Base-by-base conservation (phyloP, 2,888 invertebrate species). In the Odontomyia ornata region DNA sequence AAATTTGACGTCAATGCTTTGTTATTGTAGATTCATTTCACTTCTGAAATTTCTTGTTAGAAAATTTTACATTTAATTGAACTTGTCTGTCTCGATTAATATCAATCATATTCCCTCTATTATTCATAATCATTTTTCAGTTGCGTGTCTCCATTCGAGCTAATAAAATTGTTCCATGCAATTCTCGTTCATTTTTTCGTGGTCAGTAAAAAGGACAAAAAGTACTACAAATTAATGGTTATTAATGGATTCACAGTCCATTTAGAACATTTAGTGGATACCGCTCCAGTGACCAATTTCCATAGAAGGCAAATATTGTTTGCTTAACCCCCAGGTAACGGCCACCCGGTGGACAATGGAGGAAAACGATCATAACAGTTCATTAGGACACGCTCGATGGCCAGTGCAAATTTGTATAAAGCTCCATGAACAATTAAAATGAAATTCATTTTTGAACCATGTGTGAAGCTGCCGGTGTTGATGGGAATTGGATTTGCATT, bases 401-500 rank as follows among this genome's bases (percentile, higher is more conserved):
- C 13, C n/a, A 4, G 18, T 52, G 15, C 15, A 18, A 28, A 62
- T 62, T 62, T 13, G 28, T 27, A 13, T 11, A 15, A 25, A 28
- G 15, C 62, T 25, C 18, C 5, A 11, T 25, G 27, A 62, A 62
- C 62, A 62, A 62, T 62, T 62, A 62, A 62, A 62, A 62, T 62
- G 28, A 62, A 62, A 62, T 62, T 28, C 62, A 28, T 62, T 25
- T 62, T 62, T 62, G 27, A 28, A 62, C 13, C 62, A 27, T 28
- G n/a, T 27, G 25, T 62, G 62, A 7, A 13, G 27, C 23, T 62
- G 25, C 15, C 52, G 52, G 18, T 18, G 52, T 18, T 36, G 36
- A 18, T n/a, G 52, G 52, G 4, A 15, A 15, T 4, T 52, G 52
- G 15, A 13, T 52, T 52, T 52, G 52, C 18, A 52, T 52, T n/a